Evolutionary conservation across 2,113 vertebrate species (phyloP).

Genomic region (Helogale parvula): DNA sequence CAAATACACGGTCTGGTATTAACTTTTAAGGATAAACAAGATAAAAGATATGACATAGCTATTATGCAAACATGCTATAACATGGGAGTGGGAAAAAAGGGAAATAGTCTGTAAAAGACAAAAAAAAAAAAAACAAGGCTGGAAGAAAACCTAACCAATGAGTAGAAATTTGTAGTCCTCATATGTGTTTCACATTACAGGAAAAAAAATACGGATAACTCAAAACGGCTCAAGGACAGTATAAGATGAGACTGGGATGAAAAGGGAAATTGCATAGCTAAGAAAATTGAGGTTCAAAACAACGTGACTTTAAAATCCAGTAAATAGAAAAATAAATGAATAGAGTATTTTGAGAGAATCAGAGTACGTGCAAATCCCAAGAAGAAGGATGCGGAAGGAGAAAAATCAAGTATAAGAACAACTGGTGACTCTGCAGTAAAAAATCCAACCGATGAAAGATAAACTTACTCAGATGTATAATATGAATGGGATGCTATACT

Average conservation of each 20-base stretch:
- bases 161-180: background rate
- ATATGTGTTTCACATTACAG: background rate
- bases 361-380: background rate
- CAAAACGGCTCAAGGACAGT: background rate
- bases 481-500: background rate
- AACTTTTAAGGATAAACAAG: constrained; percentile 23
- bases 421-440: background rate
- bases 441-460: background rate
- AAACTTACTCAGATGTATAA: background rate
- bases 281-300: constrained; percentile 22
- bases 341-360: background rate
- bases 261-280: background rate
- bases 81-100: background rate
- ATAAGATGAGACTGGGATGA: background rate
- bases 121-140: background rate
- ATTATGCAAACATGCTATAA: background rate
- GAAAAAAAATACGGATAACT: background rate
- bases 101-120: background rate
- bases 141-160: background rate
- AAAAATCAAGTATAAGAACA: background rate
- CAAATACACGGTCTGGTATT: background rate
- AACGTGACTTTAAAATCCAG: constrained; percentile 16
- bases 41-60: background rate
- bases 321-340: constrained; percentile 6
- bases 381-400: background rate